These are phyloP conservation scores for Lepidochitona cinerea DNA, from an alignment of 2,888 invertebrate genomes.

Conservation along the genomic window DNA sequence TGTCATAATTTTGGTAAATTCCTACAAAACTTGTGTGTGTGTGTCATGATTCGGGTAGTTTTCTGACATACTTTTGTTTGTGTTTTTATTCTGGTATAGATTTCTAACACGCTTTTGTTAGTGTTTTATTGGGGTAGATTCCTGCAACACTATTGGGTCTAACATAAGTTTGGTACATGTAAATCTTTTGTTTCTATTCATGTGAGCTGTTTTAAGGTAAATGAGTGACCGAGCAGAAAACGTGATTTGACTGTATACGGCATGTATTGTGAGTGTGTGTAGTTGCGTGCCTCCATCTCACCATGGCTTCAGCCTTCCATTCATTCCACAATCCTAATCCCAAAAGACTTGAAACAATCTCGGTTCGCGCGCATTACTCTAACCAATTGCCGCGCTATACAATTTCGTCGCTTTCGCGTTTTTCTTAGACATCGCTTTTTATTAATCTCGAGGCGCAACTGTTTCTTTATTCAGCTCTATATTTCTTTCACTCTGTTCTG, in stretches of 20 bases:
- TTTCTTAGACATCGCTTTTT: neutral
- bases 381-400: neutral
- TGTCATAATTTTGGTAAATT: too few species aligned
- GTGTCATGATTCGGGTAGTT: too few species aligned
- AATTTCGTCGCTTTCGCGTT: slow-evolving; percentile 1
- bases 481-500: neutral
- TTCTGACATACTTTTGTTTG: too few species aligned
- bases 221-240: neutral
- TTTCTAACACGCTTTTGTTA: too few species aligned
- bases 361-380: neutral
- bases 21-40: too few species aligned
- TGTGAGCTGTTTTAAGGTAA: too few species aligned
- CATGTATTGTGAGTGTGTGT: neutral
- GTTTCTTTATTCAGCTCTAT: neutral
- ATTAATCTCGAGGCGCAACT: neutral
- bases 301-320: neutral
- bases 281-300: neutral
- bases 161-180: too few species aligned
- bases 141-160: too few species aligned
- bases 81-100: too few species aligned
- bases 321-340: neutral
- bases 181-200: too few species aligned
- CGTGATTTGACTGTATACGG: neutral
- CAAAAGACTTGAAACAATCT: neutral
- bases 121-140: too few species aligned